Evolutionary conservation across 2,113 vertebrate species (phyloP), one percentile per base, ranked within the genome.

Genomic region (Cricetomys ansorgei): DNA sequence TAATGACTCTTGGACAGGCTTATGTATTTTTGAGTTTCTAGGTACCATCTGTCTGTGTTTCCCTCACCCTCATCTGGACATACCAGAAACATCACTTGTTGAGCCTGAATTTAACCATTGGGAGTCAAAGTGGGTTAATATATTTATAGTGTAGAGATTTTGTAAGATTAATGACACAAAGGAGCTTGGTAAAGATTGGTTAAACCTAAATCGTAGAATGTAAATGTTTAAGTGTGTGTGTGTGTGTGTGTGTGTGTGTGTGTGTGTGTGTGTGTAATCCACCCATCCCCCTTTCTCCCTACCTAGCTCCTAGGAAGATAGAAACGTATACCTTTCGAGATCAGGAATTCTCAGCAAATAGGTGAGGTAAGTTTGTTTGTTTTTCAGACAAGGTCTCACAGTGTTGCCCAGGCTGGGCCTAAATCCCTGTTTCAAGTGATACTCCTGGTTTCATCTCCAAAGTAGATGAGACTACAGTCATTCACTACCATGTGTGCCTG

Each of bases 291-390:
- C 43, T 62, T 43, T 62, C 57, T 48, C 19, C 65, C 45, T 25
- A 23, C 48, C 76, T 80, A 53, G 37, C 83, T 43, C 43, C 40
- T 76, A 3, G 91, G 27, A 91, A 53, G 8, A 92, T 6, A 67
- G 29, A 16, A 59, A 84, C 6, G 59, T 75, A 80, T 48, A 69
- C 43, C 3, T 48, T 65, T 95, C 69, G 12, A 53, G 48, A 62
- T 80, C 80, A 64, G 89, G 45, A 65, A 92, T 53, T 72, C 64
- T 94, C 64, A 89, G 59, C 31, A 87, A 91, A 25, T 57, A 87
- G 57, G 27, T 37, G 55, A 65, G 81, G 17, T 31, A 48, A 17
- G 27, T 85, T 34, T 34, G 16, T 16, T 48, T 48, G 55, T 21
- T 59, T 89, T 76, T 21, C 27, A 89, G 70, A 89, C 17, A 64